Base-by-base conservation (phyloP, 2,797 vertebrate genomes). In the Xyrichtys novacula region DNA sequence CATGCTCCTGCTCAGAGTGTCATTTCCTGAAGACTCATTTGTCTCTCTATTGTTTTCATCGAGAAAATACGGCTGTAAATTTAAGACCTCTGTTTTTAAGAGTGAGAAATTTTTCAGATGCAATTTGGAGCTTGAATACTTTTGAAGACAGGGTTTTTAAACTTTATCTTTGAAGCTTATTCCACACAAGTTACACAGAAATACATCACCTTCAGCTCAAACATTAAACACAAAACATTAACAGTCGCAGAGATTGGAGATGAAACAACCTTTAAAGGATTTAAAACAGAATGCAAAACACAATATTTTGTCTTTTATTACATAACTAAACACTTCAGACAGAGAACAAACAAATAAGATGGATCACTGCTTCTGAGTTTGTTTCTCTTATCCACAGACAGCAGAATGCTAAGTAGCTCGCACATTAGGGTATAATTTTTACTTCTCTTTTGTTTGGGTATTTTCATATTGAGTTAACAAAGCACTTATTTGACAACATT, bases 11-110 rank as follows among this genome's bases (percentile, higher is more conserved):
- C 52, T 65, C 63, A 22, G 6, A 72, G 48, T 32, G 26, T 62
- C 25, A 62, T 64, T 60, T 55, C 3, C 31, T 15, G 11, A 34
- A 62, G 52, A 28, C 40, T 62, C 42, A 63, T 38, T 16, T 62
- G 26, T 6, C 5, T 46, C 8, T 23, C 32, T 29, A 10, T 53
- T 61, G 14, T 55, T 47, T 53, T 7, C 53, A 42, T 36, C 6
- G 8, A n/a, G 19, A 38, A 49, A 64, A 48, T 19, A 23, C 4
- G 6, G 10, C 8, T 10, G 26, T 4, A 31, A 48, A 52, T 19
- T 16, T 10, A 34, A 60, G 40, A 63, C 16, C 31, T 40, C 0
- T 31, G 16, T 58, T 63, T 53, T 72, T 38, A 10, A 15, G 9
- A 44, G 36, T 47, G 43, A 40, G 40, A 15, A 15, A 65, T 49